Base-by-base conservation (phyloP, 2,888 invertebrate genomes). In the Ypsolopha scabrella region DNA sequence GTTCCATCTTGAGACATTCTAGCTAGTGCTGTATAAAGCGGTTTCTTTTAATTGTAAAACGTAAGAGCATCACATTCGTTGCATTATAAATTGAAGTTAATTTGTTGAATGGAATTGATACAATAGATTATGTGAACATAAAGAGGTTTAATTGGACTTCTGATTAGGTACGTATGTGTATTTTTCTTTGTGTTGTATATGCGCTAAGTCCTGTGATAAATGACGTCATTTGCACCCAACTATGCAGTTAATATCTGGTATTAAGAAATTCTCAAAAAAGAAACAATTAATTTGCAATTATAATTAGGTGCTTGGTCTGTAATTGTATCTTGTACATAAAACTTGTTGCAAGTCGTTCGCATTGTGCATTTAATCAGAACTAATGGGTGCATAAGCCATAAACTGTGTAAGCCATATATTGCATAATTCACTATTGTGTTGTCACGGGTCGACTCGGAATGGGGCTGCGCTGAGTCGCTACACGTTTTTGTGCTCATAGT, bases 121-220 rank as follows among this genome's bases (percentile, higher is more conserved):
- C 24, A 43, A 6, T 43, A 43, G 14, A 13, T 13, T 24, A 57
- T 58, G 44, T 63, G 65, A 66, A 61, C 56, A 62, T 59, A 54
- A 53, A 60, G 60, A 58, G 59, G 55, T 50, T 56, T 63, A 53
- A 24, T 24, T 24, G 24, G 24, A 24, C 24, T 24, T 24, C 24
- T 24, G 24, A 4, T 24, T 24, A 24, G 24, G 24, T 24, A 4
- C 24, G 24, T 63, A 61, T 64, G 61, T 69, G 69, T 70, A 68
- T 70, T 67, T 71, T 70, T 68, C 63, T 63, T 67, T 66, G 71
- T 72, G 68, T 9, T 72, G 63, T 61, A 60, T 56, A 65, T 65
- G 64, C 58, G 64, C 68, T 75, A 70, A 73, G 73, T 63, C 72
- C 75, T 76, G 77, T 77, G 77, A 77, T 77, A 76, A 63, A 64